Percentiles rank a stretch among this genome's conserved stretches.
phyloP scores from a whole-genome alignment of 2,797 vertebrate species.

The Sitta carolinensis region DNA sequence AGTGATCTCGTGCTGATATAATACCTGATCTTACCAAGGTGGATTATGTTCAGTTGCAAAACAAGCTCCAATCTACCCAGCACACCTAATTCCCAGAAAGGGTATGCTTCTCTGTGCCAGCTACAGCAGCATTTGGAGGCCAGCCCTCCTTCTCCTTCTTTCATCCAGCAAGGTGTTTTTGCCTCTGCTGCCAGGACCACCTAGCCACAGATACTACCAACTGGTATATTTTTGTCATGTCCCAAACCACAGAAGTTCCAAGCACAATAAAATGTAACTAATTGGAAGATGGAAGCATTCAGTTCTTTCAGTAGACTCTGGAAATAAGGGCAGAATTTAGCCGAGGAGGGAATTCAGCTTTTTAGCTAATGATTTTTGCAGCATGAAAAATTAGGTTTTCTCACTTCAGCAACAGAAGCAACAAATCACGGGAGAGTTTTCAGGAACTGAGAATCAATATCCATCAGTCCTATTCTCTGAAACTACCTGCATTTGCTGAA shows the following conservation, averaged over 20 bases:
- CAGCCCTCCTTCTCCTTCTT: neutral
- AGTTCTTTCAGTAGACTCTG: neutral
- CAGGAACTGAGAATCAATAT: neutral
- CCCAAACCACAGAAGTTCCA: neutral
- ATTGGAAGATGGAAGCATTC: neutral
- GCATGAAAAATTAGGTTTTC: neutral
- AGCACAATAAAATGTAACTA: constrained; percentile 3
- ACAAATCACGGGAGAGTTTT: neutral
- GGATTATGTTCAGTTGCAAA: neutral
- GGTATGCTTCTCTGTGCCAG: neutral
- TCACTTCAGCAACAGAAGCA: neutral
- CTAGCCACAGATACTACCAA: neutral
- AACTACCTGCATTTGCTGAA: constrained; percentile 4
- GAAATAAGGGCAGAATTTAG: neutral
- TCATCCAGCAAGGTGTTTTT: neutral
- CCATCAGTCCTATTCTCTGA: neutral
- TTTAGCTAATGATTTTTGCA: neutral
- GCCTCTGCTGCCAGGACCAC: constrained; percentile 33
- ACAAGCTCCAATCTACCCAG: neutral
- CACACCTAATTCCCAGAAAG: neutral
- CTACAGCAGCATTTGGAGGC: neutral
- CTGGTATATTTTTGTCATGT: neutral
- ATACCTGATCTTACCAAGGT: neutral
- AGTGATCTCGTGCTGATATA: neutral
- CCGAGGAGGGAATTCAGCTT: neutral